A percentile compares a stretch with the other conserved stretches of the same genome.
Conservation (phyloP, 2,888 invertebrate species). For the Cremastinae sp. region DNA sequence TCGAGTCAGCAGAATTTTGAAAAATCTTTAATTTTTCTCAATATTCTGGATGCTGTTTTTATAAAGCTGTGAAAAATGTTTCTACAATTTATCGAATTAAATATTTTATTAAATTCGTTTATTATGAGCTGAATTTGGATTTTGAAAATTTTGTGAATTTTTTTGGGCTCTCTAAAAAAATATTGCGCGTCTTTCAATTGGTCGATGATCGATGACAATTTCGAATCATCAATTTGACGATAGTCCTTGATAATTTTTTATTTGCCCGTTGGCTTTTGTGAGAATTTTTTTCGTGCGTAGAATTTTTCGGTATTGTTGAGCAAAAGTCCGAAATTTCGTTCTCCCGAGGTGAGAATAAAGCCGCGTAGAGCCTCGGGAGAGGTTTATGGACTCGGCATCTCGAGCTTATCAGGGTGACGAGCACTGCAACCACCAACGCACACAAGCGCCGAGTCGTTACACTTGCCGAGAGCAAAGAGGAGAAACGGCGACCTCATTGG, state of each 20-base stretch:
- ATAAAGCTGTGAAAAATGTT: too few relatives aligned
- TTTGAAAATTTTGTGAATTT: neutral
- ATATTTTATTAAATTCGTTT: too few relatives aligned
- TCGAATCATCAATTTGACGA: neutral
- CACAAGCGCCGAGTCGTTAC: constrained; percentile 26
- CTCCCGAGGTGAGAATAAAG: constrained; percentile 35
- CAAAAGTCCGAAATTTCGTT: constrained; percentile 54
- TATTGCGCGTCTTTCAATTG: neutral
- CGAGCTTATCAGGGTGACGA: constrained; percentile 59
- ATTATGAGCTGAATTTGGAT: too few relatives aligned
- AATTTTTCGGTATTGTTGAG: constrained; percentile 3
- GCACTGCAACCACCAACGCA: constrained; percentile 41
- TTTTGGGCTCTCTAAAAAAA: neutral
- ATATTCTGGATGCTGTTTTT: too few relatives aligned
- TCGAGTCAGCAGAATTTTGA: constrained; percentile 11
- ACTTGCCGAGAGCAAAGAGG: constrained; percentile 34
- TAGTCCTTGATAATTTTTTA: constrained; percentile 17
- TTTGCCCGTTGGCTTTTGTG: too few relatives aligned
- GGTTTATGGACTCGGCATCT: constrained; percentile 55
- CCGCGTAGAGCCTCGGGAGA: constrained; percentile 39
- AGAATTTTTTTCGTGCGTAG: neutral
- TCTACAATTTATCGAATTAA: too few relatives aligned
- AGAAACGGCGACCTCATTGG: constrained; percentile 55
- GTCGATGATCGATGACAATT: neutral
- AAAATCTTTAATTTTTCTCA: constrained; percentile 7